Conservation (phyloP, 2,113 vertebrate species). For the Amazona vittata region DNA sequence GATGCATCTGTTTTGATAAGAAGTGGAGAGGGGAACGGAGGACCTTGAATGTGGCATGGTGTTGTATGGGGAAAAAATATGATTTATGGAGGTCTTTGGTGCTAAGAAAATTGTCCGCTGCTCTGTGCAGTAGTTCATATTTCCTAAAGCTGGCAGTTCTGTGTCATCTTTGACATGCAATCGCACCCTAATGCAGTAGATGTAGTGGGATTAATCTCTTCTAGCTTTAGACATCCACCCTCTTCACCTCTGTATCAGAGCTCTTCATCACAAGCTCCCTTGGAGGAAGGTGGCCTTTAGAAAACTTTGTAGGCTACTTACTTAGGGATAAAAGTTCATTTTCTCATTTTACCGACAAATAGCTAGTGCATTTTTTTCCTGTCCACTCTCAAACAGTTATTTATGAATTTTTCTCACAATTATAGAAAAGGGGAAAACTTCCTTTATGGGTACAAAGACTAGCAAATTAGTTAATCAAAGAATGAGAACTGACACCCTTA, state of each 20-base stretch:
- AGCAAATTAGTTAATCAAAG: neutral
- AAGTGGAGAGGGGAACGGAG: neutral
- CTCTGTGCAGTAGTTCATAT: neutral
- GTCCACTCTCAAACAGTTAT: neutral
- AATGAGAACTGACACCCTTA: neutral
- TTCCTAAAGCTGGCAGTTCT: conserved; percentile 10
- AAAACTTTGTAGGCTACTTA: neutral
- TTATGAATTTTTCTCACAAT: neutral
- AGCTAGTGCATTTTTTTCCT: neutral
- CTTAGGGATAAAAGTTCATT: neutral
- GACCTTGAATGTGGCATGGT: neutral
- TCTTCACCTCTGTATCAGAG: neutral
- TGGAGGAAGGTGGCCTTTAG: neutral
- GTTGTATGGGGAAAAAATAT: neutral
- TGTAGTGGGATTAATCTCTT: neutral
- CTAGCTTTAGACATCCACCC: neutral
- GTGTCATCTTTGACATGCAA: neutral
- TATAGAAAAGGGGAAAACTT: neutral
- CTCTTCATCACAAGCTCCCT: neutral
- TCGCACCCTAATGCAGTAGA: neutral
- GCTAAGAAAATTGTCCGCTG: neutral
- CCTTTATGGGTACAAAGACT: neutral
- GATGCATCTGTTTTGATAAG: neutral
- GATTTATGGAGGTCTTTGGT: conserved; percentile 1
- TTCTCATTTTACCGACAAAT: conserved; percentile 2